Evolutionary conservation across 2,888 invertebrate species (phyloP), one percentile per base, ranked within the genome.

Genomic region (Syrphus vitripennis): DNA sequence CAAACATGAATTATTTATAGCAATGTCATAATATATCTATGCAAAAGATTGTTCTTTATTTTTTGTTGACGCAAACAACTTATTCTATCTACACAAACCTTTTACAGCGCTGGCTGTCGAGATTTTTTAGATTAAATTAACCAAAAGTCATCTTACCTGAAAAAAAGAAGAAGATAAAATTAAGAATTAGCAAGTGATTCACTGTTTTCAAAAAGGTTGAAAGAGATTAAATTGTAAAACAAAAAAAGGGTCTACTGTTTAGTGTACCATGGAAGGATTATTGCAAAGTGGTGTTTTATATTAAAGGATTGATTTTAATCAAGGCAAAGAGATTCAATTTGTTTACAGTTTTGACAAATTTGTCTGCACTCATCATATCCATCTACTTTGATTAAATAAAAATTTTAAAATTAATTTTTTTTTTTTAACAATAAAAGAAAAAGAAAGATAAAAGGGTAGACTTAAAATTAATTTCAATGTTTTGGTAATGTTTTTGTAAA

Each of bases 141-240:
- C 42, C 19, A 29, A 24, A 14, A 12, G 21, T 14, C 29, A 40
- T 21, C 69, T 81, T 81, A 81, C 81, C 81, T 81, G 61, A 14
- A 80, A 75, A 19, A 48, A 19, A 34, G 53, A 21, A 50, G 1
- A 53, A 21, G 26, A 48, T 0, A 42, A 40, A 19, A 40, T 50
- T n/a, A 19, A 24, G 34, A 37, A 69, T 77, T 48, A 76, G 48
- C 48, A 76, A 69, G 37, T 59, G n/a, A 45, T 53, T 65, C 21
- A 26, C 2, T 45, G 5, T 45, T 16, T 12, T 2, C 14, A 16
- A 55, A 61, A 61, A 59, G 59, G 59, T 59, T 37, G 12, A 59
- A 40, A 21, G 4, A 14, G 59, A 59, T 59, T 21, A 29, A 16
- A 53, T 53, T 53, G n/a, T 26, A n/a, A 48, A 40, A 14, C 4